phyloP scores from a whole-genome alignment of 2,113 vertebrate genomes.

The Heterochromis multidens region DNA sequence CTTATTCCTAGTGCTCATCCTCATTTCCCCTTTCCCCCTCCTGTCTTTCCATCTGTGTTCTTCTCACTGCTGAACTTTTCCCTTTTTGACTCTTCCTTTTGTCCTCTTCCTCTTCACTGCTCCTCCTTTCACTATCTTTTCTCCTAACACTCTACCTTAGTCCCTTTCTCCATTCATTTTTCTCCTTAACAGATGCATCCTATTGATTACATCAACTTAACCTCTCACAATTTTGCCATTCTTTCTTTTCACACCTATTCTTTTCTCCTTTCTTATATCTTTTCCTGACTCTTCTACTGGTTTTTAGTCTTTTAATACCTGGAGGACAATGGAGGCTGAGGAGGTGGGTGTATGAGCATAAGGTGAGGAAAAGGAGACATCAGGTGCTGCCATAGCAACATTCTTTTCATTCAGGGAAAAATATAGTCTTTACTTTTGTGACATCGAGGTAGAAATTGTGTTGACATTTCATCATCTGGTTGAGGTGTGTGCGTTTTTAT shows the following conservation, averaged over 20 bases:
- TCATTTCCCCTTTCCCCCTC: not conserved
- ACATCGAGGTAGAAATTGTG: not conserved
- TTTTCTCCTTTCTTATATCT: not conserved
- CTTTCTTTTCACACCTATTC: not conserved
- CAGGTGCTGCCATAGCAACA: slow-evolving; percentile 35
- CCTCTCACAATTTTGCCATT: not conserved
- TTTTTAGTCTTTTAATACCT: slow-evolving; percentile 7
- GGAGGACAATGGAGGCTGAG: not conserved
- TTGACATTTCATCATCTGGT: slow-evolving; percentile 23
- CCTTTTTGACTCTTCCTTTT: not conserved
- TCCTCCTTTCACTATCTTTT: slow-evolving; percentile 16
- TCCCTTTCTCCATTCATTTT: not conserved
- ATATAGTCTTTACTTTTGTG: not conserved
- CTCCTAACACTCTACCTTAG: not conserved
- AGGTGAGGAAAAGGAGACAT: slow-evolving; percentile 5
- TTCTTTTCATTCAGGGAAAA: not conserved
- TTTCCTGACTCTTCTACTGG: not conserved
- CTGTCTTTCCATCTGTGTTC: not conserved
- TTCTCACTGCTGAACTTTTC: slow-evolving; percentile 3
- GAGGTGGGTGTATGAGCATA: not conserved
- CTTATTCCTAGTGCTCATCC: not conserved
- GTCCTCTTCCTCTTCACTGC: not conserved
- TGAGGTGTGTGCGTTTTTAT: not conserved
- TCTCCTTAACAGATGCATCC: not conserved
- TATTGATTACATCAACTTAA: not conserved